Conservation (phyloP, 2,797 vertebrate species). For the Mionectes olivaceus region DNA sequence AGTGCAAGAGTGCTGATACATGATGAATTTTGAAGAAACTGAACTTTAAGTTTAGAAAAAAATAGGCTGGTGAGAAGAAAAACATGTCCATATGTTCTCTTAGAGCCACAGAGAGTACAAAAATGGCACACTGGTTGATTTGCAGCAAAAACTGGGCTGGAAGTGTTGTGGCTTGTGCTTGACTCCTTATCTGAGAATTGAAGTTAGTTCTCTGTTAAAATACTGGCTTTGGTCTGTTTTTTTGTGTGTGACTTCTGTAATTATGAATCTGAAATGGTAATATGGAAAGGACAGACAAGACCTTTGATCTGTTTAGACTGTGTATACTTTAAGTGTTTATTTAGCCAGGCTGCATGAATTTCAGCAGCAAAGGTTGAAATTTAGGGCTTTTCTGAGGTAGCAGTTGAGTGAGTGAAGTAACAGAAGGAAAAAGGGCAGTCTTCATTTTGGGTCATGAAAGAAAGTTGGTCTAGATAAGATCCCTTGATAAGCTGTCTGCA, state of each 20-base stretch:
- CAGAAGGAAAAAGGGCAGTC: neutral
- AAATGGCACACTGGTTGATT: neutral
- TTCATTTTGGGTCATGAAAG: rapidly evolving
- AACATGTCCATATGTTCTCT: neutral
- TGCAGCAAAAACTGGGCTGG: neutral
- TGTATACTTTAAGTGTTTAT: neutral
- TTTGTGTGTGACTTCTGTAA: neutral
- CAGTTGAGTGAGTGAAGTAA: neutral
- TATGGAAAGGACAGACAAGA: neutral
- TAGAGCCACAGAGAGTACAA: neutral
- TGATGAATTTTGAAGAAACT: neutral
- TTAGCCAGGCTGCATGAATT: neutral
- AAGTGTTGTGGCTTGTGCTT: neutral
- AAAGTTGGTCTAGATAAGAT: neutral
- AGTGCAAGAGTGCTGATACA: neutral
- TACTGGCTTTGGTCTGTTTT: neutral
- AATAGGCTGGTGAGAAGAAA: neutral
- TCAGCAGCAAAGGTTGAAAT: neutral
- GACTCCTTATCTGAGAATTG: neutral
- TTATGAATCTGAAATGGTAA: neutral
- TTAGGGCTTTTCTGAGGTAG: neutral
- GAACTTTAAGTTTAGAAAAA: neutral
- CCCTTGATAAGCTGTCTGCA: neutral
- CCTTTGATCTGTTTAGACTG: neutral
- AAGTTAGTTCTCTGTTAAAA: neutral